These are phyloP conservation scores for Turritopsis dohrnii DNA, from an alignment of 30 jellyfish, hydroid and myxozoan species.

Conservation along the genomic window DNA sequence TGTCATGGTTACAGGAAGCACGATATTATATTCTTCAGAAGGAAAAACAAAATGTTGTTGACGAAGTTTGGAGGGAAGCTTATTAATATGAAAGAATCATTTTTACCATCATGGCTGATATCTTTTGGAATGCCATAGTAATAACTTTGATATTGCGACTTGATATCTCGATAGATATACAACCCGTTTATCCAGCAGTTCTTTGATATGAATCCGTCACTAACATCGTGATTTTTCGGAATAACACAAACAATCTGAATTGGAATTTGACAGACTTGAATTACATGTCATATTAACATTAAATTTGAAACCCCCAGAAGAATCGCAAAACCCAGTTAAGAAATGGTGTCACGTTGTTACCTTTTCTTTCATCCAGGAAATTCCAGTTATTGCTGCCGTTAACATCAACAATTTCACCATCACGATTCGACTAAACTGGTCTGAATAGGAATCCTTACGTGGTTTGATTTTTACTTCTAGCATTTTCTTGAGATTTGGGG, in stretches of 20 bases:
- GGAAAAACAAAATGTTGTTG: no score
- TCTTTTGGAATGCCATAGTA: conserved; percentile 24
- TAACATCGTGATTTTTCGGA: conserved; percentile 13
- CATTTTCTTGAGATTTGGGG: conserved; percentile 19
- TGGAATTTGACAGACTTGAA: no score
- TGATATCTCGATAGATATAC: neutral
- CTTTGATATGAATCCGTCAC: neutral
- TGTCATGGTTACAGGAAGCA: no score
- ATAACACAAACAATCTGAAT: neutral
- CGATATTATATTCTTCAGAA: no score
- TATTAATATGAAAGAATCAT: neutral
- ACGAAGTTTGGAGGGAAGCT: neutral
- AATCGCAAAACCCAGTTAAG: no score
- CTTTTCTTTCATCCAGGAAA: conserved; percentile 26
- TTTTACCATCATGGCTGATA: neutral
- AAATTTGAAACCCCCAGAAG: no score
- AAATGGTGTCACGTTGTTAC: conserved; percentile 10
- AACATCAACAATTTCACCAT: conserved; percentile 31
- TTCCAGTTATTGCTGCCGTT: conserved; percentile 14
- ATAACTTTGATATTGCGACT: neutral
- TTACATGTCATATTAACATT: no score
- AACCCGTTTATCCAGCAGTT: conserved; percentile 22
- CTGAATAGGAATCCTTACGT: conserved; percentile 21
- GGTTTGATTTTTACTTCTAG: conserved; percentile 16
- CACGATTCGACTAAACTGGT: conserved; percentile 20